Conservation (phyloP, 2,113 vertebrate species). For the Alouatta palliata region DNA sequence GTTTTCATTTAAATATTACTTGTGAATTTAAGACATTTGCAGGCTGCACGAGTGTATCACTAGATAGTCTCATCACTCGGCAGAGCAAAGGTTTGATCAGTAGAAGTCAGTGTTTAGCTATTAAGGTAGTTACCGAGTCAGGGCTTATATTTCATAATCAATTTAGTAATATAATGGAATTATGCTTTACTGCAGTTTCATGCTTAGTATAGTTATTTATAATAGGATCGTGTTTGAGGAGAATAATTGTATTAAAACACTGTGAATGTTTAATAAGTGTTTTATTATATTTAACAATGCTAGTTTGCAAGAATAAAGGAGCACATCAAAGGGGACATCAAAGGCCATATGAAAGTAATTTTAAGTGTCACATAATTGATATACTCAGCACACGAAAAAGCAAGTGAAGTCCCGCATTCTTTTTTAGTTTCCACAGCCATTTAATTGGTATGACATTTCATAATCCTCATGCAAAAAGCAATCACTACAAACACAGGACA, state of each 20-base stretch:
- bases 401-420: conserved; percentile 79
- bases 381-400: conserved; percentile 81
- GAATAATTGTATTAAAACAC: conserved; percentile 70
- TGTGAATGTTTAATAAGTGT: conserved; percentile 67
- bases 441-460: conserved; percentile 84
- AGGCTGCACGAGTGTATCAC: conserved; percentile 77
- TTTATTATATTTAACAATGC: conserved; percentile 67
- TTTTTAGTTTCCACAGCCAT: conserved; percentile 75
- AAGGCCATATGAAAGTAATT: conserved; percentile 82
- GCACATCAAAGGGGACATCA: conserved; percentile 82
- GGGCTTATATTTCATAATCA: conserved; percentile 54
- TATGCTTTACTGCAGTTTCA: conserved; percentile 40
- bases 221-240: conserved; percentile 67
- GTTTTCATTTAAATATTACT: conserved; percentile 67
- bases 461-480: conserved; percentile 87
- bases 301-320: conserved; percentile 70
- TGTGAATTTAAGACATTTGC: conserved; percentile 62
- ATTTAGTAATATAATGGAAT: conserved; percentile 66
- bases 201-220: conserved; percentile 64
- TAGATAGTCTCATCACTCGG: conserved; percentile 45
- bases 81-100: conserved; percentile 49
- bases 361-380: conserved; percentile 78
- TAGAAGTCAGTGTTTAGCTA: conserved; percentile 59
- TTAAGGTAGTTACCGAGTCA: conserved; percentile 61
- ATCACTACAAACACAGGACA: conserved; percentile 83